These are phyloP conservation scores for Ramazzottius varieornatus DNA, from an alignment of 2,888 invertebrate species.

Conservation along the genomic window DNA sequence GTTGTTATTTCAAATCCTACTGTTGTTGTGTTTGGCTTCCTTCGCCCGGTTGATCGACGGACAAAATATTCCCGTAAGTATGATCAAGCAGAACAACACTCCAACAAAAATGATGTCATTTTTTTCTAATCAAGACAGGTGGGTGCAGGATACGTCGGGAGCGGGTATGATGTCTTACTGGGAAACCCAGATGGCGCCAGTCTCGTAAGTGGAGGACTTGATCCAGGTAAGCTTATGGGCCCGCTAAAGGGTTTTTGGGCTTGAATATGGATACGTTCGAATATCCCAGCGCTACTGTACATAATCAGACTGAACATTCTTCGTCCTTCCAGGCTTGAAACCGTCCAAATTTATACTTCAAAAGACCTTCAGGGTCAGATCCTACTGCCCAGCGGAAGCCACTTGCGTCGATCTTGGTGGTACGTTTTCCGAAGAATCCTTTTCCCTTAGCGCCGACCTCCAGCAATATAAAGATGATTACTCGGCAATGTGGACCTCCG, in stretches of 20 bases:
- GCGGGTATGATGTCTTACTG: not conserved
- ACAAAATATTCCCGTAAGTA: no score
- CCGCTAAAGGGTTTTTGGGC: no score
- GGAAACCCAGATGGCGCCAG: not conserved
- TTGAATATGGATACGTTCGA: no score
- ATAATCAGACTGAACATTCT: no score
- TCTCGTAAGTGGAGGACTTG: not conserved
- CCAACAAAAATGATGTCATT: no score
- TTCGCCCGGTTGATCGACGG: no score
- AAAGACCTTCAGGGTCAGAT: not conserved
- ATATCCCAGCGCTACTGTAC: no score
- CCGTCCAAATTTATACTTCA: not conserved
- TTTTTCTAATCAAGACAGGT: no score
- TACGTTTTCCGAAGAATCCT: not conserved
- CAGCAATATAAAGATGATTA: not conserved
- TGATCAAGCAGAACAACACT: no score
- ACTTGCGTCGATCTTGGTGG: not conserved
- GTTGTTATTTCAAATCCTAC: no score
- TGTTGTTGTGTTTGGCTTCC: no score
- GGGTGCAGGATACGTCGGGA: not conserved
- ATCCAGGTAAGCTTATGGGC: no score
- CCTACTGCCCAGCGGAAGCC: not conserved
- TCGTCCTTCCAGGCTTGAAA: not conserved
- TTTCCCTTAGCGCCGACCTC: not conserved
- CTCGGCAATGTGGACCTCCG: not conserved